Percentiles rank a stretch among this genome's conserved stretches.
Evolutionary conservation across 2,113 vertebrate genomes (phyloP).

Genomic region (Addax nasomaculatus): DNA sequence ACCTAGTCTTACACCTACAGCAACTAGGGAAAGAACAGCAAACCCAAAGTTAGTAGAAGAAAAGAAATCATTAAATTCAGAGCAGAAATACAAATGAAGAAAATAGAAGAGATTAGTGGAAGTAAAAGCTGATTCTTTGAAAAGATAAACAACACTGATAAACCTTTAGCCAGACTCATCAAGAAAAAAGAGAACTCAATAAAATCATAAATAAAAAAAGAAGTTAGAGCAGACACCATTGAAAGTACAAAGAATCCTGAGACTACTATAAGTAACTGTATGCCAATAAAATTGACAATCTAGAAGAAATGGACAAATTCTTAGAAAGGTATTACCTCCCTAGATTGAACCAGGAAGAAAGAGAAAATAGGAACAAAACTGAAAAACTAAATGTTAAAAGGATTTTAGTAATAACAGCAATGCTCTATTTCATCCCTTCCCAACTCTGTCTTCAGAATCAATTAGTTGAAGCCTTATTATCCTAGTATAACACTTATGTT

Average conservation of each 20-base stretch:
- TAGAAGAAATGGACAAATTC: not conserved
- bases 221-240: not conserved
- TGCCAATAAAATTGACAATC: not conserved
- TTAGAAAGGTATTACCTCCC: not conserved
- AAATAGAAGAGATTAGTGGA: not conserved
- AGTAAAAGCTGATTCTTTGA: not conserved
- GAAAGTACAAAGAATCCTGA: not conserved
- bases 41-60: not conserved
- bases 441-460: not conserved
- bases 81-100: not conserved
- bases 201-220: not conserved
- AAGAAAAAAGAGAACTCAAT: not conserved
- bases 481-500: not conserved
- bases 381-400: not conserved
- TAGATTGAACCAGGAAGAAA: not conserved
- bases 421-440: not conserved
- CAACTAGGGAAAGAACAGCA: not conserved
- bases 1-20: not conserved
- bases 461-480: not conserved
- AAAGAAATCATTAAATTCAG: not conserved
- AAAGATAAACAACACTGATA: not conserved
- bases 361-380: not conserved
- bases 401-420: not conserved
- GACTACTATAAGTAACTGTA: not conserved
- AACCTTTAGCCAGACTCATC: not conserved